phyloP scores from a whole-genome alignment of 2,797 vertebrate genomes.

The Ara ararauna region DNA sequence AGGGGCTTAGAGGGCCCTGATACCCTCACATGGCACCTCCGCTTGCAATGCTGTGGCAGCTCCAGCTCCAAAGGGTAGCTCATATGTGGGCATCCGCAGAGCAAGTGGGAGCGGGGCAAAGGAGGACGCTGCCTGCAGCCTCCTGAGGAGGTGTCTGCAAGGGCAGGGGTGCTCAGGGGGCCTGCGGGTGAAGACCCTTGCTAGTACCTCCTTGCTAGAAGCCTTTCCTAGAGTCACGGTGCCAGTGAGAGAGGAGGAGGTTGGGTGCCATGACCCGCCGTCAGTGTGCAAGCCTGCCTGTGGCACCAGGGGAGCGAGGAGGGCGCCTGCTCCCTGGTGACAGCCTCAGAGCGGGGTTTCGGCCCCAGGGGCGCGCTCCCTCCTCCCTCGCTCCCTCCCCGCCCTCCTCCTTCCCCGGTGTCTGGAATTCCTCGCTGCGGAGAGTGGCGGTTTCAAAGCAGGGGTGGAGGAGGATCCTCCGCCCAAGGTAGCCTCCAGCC shows the following conservation, averaged over 20 bases:
- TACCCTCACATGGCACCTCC: rapidly evolving
- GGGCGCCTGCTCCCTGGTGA: background rate
- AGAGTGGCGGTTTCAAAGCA: constrained; percentile 28
- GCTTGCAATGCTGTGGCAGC: rapidly evolving
- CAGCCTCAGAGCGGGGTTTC: background rate
- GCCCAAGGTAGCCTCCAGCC: constrained; percentile 61
- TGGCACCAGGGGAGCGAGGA: background rate
- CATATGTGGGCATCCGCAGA: rapidly evolving
- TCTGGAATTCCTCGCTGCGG: background rate
- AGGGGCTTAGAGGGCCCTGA: rapidly evolving
- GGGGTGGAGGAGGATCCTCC: constrained; percentile 50
- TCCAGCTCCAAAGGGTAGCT: background rate
- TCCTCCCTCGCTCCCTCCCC: background rate
- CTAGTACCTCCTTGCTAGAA: background rate
- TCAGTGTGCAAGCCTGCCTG: rapidly evolving
- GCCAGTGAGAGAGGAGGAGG: background rate
- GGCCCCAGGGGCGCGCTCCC: rapidly evolving
- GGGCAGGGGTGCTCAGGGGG: rapidly evolving
- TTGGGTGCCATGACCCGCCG: rapidly evolving
- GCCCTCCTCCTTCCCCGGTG: background rate
- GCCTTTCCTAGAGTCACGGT: background rate
- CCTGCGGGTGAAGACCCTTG: background rate
- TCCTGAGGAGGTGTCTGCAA: background rate
- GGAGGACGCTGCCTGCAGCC: background rate
- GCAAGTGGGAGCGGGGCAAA: background rate